Base-by-base conservation (phyloP, 1,140 invertebrate genomes). In the Druon quercuslanigerum region DNA sequence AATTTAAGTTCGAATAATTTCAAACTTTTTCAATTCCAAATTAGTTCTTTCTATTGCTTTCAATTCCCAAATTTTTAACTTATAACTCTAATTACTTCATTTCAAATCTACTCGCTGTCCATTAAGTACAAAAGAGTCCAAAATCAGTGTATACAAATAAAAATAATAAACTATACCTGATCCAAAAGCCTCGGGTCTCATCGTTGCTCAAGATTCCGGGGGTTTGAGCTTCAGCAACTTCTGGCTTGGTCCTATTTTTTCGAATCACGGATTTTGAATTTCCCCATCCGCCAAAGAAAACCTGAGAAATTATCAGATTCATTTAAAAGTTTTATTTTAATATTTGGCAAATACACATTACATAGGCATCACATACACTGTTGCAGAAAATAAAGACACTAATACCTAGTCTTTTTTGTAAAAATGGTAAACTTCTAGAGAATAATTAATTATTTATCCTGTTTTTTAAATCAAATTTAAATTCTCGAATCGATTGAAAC, bases 241-340 rank as follows among this genome's bases (percentile, higher is more conserved):
- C 96, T 7, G 96, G 96, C 86, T 96, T 96, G 4, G 93, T 92
- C 78, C 94, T 93, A 87, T 97, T 96, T 84, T 94, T 94, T 73
- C 96, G 94, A 83, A 97, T 95, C 0, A 96, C 95, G n/a, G 95
- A 96, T 90, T 96, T 97, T 71, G 92, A 91, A 86, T 97, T 97
- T 11, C 93, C 92, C 96, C 96, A 97, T 72, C 96, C 96, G 33
- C 96, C 96, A 78, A 97, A 93, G 88, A 97, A 96, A 14, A 96
- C 87, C 94, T 95, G 83, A 33, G n/a, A 86, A 79, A 73, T 78
- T 71, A 51, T 19, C 51, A 6, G 13, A 50, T 13, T 50, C 7
- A 50, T 0, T 50, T 72, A 50, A 0, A 0, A 6, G 3, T 66
- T 72, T 33, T 3, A 17, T 40, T 50, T n/a, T 71, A 46, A 33